Base-by-base conservation (phyloP, 2,797 vertebrate species). In the Vultur gryphus region DNA sequence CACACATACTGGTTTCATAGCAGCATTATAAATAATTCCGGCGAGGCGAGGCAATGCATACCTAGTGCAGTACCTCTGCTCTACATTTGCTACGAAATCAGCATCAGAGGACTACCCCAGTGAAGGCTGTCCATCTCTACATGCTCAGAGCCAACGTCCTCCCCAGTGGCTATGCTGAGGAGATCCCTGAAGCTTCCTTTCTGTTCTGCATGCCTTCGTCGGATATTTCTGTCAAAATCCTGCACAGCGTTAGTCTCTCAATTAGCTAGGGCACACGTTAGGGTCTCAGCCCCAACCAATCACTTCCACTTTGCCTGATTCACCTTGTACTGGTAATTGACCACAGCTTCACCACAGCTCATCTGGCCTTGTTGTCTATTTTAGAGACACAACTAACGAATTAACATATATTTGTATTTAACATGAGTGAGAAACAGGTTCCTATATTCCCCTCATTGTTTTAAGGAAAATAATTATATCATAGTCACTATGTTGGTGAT, bases 151-250 rank as follows among this genome's bases (percentile, higher is more conserved):
- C 51, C 41, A 25, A 2, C 11, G 0, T 28, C 46, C 72, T 87
- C 51, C 52, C 49, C 24, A n/a, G 49, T 3, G 12, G 31, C 49
- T 31, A 4, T 3, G 49, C 16, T n/a, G 24, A 49, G 59, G 35
- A 39, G 9, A 31, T 23, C 31, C 37, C 28, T 20, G 69, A 20
- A 43, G 5, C 23, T 39, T 51, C 54, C 14, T 17, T 37, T 37
- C 17, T 21, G 11, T 25, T 35, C 80, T 19, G 2, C 6, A 1
- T 17, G 26, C 24, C 29, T 54, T 37, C 46, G 2, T 0, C 23
- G 57, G 13, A 1, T 6, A 3, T 43, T 54, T 37, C 57, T 43
- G 44, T 31, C 37, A 29, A 39, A 67, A 24, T 16, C 72, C 87
- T 49, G 21, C 26, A 6, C 12, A 3, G 16, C 25, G 1, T 1